Conservation (phyloP, 2,888 invertebrate species). For the Hirudinaria manillensis region DNA sequence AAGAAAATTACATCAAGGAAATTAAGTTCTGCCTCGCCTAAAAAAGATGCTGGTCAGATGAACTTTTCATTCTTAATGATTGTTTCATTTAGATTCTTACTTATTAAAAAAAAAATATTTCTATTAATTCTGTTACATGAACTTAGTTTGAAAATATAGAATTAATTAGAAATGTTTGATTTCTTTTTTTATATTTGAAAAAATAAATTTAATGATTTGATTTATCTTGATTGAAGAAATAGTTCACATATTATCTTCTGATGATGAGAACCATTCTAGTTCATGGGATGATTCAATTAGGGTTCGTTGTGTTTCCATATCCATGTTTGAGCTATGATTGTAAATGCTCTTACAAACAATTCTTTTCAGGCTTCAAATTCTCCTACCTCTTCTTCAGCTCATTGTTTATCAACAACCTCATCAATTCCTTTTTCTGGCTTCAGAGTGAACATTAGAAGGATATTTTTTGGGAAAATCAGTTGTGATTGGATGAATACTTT, state of each 20-base stretch:
- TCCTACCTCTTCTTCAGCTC: not conserved
- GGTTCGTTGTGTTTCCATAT: not conserved
- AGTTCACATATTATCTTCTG: constrained; percentile 19
- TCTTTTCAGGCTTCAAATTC: not conserved
- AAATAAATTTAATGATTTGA: not conserved
- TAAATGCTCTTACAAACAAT: no score
- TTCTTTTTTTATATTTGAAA: not conserved
- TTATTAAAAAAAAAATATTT: not conserved
- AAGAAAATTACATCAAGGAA: no score
- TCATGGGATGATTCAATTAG: not conserved
- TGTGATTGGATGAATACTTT: constrained; percentile 17
- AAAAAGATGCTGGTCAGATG: not conserved
- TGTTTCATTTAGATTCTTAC: not conserved
- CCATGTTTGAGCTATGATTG: no score
- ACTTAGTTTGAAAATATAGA: no score
- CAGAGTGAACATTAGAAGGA: constrained; percentile 5
- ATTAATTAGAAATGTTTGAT: no score
- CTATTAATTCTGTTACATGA: no score
- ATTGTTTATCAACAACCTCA: not conserved
- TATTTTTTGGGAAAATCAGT: constrained; percentile 17
- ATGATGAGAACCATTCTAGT: constrained; percentile 18
- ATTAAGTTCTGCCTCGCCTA: no score
- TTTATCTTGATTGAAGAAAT: constrained; percentile 8
- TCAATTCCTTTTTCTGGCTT: constrained; percentile 25
- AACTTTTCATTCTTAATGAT: not conserved